phyloP scores from a whole-genome alignment of 2,797 vertebrate genomes.

The Decapterus maruadsi region DNA sequence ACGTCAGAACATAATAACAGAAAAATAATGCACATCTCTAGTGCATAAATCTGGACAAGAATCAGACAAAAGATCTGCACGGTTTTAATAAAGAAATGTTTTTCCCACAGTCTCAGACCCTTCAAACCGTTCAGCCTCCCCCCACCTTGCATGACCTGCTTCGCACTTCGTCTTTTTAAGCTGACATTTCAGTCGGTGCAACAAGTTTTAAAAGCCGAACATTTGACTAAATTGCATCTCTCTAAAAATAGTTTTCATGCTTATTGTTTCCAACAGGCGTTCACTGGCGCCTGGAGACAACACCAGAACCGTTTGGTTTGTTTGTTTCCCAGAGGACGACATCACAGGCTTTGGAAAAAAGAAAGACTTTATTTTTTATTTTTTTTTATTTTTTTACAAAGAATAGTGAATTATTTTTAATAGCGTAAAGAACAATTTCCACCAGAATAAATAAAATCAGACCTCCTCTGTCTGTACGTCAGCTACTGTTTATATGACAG shows the following conservation, averaged over 20 bases:
- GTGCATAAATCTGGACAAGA: no score
- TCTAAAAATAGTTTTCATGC: constrained; percentile 28
- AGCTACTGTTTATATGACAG: background rate
- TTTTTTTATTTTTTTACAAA: background rate
- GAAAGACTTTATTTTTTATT: no score
- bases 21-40: background rate
- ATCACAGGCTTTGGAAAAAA: background rate
- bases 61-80: no score
- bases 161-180: background rate
- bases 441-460: background rate
- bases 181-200: background rate
- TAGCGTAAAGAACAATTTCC: background rate
- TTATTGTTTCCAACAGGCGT: constrained; percentile 19
- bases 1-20: background rate
- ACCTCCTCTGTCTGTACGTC: constrained; percentile 2
- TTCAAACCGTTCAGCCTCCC: background rate
- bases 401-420: background rate
- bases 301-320: constrained; percentile 5
- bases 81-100: no score
- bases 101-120: background rate
- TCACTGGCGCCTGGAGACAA: constrained; percentile 13
- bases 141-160: background rate
- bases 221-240: background rate
- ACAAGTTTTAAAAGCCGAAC: constrained; percentile 15
- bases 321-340: background rate